phyloP scores from a whole-genome alignment of 2,113 vertebrate genomes.

The Salvelinus fontinalis region DNA sequence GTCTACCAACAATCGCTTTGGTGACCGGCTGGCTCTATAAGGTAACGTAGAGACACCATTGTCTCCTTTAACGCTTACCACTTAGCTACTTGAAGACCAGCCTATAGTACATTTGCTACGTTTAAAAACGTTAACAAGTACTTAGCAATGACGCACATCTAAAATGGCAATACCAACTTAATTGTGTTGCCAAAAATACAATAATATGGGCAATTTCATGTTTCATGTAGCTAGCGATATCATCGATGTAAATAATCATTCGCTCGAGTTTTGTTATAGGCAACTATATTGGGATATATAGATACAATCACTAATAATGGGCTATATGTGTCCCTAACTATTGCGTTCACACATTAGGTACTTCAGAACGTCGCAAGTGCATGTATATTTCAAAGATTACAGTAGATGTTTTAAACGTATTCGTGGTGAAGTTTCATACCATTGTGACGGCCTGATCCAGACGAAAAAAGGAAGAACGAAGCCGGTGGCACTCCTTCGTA shows the following conservation, averaged over 20 bases:
- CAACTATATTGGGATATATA: background rate
- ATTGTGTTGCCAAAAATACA: too few species aligned
- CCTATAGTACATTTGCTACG: too few species aligned
- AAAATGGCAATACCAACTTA: too few species aligned
- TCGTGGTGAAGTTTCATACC: constrained; percentile 48
- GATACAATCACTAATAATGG: background rate
- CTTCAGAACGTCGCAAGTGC: too few species aligned
- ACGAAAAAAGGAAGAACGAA: constrained; percentile 61
- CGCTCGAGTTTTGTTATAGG: background rate
- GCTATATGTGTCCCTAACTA: background rate
- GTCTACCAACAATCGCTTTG: too few species aligned
- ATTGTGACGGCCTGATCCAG: constrained; percentile 66
- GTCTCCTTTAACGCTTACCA: too few species aligned
- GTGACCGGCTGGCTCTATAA: too few species aligned
- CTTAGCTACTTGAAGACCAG: too few species aligned
- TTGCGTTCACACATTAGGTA: background rate
- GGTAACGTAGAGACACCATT: too few species aligned
- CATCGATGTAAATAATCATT: background rate
- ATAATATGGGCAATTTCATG: too few species aligned
- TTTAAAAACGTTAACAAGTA: too few species aligned
- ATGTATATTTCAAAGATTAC: constrained; percentile 46
- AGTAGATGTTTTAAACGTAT: constrained; percentile 45
- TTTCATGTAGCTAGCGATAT: background rate
- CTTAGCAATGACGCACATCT: too few species aligned
- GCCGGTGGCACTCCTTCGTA: constrained; percentile 58